Conservation (phyloP, 2,113 vertebrate species). For the Hymenochirus boettgeri region DNA sequence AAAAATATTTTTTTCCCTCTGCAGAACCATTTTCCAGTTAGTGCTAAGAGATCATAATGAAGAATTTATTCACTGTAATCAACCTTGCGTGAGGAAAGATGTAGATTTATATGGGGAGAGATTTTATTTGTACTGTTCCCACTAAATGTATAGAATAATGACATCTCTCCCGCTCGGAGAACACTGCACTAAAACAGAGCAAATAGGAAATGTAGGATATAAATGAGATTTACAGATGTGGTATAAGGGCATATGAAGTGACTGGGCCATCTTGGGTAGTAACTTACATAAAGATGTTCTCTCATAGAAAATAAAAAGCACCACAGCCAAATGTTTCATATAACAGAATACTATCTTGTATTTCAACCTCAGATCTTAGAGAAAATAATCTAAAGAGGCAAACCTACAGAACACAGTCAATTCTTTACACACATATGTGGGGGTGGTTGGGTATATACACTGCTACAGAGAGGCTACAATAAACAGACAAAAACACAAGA, state of each 20-base stretch:
- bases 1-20: too few species aligned
- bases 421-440: background rate
- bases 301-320: conserved; percentile 4
- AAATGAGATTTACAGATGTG: conserved; percentile 12
- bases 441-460: too few species aligned
- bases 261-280: conserved; percentile 15
- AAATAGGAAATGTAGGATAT: background rate
- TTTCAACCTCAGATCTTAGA: background rate
- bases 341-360: conserved; percentile 6
- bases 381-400: background rate
- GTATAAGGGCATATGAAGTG: conserved; percentile 14
- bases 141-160: background rate
- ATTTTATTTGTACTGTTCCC: background rate
- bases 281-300: conserved; percentile 8
- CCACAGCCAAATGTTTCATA: conserved; percentile 10
- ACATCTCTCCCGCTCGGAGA: background rate
- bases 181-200: background rate
- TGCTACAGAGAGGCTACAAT: too few species aligned
- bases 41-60: background rate
- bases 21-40: too few species aligned
- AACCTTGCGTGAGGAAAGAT: background rate
- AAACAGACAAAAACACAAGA: too few species aligned
- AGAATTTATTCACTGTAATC: background rate
- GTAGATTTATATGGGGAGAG: background rate
- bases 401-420: background rate